Conservation (phyloP, 2,888 invertebrate genomes). For the Ectemnius cavifrons region DNA sequence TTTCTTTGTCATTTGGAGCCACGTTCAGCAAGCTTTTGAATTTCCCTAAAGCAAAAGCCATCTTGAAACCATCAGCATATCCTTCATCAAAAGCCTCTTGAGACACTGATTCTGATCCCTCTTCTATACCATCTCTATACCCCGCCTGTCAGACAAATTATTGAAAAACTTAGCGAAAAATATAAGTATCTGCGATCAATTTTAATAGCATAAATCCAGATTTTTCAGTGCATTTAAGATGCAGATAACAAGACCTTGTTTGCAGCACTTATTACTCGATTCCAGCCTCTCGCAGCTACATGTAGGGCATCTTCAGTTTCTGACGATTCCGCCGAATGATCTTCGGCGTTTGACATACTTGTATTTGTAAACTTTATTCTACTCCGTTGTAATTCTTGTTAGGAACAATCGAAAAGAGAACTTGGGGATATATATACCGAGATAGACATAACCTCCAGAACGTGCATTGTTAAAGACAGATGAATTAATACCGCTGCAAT, state of each 20-base stretch:
- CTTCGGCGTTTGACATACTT: slow-evolving; percentile 40
- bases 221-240: not conserved
- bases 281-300: slow-evolving; percentile 70
- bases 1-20: slow-evolving; percentile 52
- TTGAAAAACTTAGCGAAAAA: slow-evolving; percentile 30
- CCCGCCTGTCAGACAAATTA: slow-evolving; percentile 79
- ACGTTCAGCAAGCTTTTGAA: slow-evolving; percentile 74
- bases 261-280: slow-evolving; percentile 62
- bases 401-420: not conserved
- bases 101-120: slow-evolving; percentile 82
- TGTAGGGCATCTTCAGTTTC: slow-evolving; percentile 63
- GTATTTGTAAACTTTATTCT: not conserved
- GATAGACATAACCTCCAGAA: slow-evolving; percentile 26
- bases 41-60: slow-evolving; percentile 81
- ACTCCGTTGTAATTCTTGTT: not conserved
- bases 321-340: slow-evolving; percentile 32
- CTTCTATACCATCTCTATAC: slow-evolving; percentile 84
- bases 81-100: slow-evolving; percentile 86
- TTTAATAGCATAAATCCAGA: not conserved
- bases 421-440: not conserved
- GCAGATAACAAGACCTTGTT: slow-evolving; percentile 50
- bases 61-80: slow-evolving; percentile 83
- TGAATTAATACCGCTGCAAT: not conserved
- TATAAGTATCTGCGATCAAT: too few relatives aligned
- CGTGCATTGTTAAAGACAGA: not conserved